A percentile compares a stretch with the other conserved stretches of the same genome.
phyloP scores from a whole-genome alignment of 2,888 invertebrate species.

The Zaprionus bogoriensis region DNA sequence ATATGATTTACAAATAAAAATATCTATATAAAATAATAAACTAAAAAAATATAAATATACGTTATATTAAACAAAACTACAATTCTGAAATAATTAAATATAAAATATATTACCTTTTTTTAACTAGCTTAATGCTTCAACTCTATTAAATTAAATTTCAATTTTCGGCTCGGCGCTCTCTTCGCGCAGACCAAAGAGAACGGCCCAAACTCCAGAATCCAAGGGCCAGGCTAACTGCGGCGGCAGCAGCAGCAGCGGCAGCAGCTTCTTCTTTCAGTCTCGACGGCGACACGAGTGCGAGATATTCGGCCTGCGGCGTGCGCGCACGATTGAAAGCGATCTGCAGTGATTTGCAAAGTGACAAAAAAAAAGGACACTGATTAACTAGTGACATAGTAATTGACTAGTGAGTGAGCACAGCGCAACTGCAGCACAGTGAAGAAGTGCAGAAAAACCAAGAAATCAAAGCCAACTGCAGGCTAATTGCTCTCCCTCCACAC shows the following conservation, averaged over 20 bases:
- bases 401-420: background rate
- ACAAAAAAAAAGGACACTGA: no score
- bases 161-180: no score
- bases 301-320: slow-evolving; percentile 19
- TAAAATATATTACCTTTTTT: no score
- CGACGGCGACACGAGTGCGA: slow-evolving; percentile 26
- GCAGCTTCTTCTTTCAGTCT: slow-evolving; percentile 56
- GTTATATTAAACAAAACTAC: no score
- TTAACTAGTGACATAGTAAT: slow-evolving; percentile 4
- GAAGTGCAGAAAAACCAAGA: slow-evolving; percentile 1
- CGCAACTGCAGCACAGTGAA: no score
- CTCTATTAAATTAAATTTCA: no score
- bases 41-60: no score
- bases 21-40: no score
- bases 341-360: background rate
- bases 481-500: slow-evolving; percentile 44
- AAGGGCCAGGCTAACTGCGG: slow-evolving; percentile 34
- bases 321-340: slow-evolving; percentile 37
- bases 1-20: no score
- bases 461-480: slow-evolving; percentile 17
- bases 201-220: slow-evolving; percentile 17
- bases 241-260: background rate
- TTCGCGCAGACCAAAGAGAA: slow-evolving; percentile 32
- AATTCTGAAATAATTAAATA: no score
- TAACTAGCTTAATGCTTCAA: no score